A percentile compares a stretch with the other conserved stretches of the same genome.
Evolutionary conservation across 2,113 vertebrate species (phyloP).

Genomic region (Corynorhinus townsendii): DNA sequence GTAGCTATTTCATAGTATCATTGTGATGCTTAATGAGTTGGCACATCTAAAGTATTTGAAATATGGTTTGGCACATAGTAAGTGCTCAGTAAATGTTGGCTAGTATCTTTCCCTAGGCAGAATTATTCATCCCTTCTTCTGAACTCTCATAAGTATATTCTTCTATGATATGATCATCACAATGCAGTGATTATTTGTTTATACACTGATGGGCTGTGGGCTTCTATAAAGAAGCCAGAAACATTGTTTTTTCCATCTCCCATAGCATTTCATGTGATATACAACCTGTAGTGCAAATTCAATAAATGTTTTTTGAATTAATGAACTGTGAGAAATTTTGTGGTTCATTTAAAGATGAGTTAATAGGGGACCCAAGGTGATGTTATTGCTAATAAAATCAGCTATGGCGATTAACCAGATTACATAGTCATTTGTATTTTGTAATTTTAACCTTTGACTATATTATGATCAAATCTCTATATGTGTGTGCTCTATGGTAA

Average conservation of each 20-base stretch:
- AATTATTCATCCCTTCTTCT: not conserved
- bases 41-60: not conserved
- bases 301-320: constrained; percentile 22
- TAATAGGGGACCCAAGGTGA: not conserved
- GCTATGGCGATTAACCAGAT: not conserved
- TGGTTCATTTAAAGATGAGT: constrained; percentile 36
- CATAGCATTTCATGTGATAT: not conserved
- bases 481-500: not conserved
- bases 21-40: not conserved
- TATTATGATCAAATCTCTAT: not conserved
- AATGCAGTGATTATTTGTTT: not conserved
- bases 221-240: not conserved
- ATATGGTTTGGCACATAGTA: not conserved
- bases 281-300: not conserved
- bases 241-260: not conserved
- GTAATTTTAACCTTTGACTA: constrained; percentile 30
- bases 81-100: not conserved
- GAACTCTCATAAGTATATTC: not conserved
- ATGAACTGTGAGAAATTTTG: constrained; percentile 1
- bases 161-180: not conserved
- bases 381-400: constrained; percentile 33
- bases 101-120: not conserved
- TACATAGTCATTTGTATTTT: constrained; percentile 29
- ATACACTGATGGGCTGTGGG: not conserved
- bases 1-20: not conserved